Evolutionary conservation across 2,888 invertebrate species (phyloP), one percentile per base, ranked within the genome.

Genomic region (Eudemis profundana): DNA sequence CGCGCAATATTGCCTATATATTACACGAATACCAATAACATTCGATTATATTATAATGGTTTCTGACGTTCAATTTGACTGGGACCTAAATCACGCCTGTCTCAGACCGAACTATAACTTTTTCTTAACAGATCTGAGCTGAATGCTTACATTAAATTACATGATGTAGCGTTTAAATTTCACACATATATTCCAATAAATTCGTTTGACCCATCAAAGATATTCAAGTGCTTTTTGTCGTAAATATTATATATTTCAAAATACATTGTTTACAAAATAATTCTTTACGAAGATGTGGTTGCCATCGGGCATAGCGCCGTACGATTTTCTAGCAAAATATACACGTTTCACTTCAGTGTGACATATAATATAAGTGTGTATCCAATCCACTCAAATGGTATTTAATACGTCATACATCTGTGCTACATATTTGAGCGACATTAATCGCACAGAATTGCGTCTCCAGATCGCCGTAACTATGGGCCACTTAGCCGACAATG

Each of bases 1-100:
- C 76, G 78, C 77, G 78, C 83, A 81, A 84, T 87, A 86, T 81
- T 76, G 81, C 76, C 80, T 76, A 85, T 85, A 82, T 78, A 83
- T 82, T 83, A 83, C 78, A 71, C 71, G 70, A 77, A 79, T 74
- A 77, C 78, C 83, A 84, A 85, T 84, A 82, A 80, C 83, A 84
- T 81, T 81, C 78, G 77, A 76, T 72, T 69, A 74, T 73, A 77
- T 78, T 77, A 77, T 75, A 72, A 75, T 60, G 53, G 53, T 60
- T 60, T 53, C 29, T 59, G 65, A 65, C 60, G 59, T 65, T 65
- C 53, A 38, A 47, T 60, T 57, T 59, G 57, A 60, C 60, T 60
- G 17, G 40, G 4, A 53, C 46, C 65, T 65, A 53, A 60, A 65
- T 65, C 60, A 65, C 44, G 42, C 21, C 29, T 33, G 50, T 7